A percentile compares a stretch with the other conserved stretches of the same genome.
Evolutionary conservation across 2,888 invertebrate species (phyloP).

Genomic region (Sarcophaga rosellei): DNA sequence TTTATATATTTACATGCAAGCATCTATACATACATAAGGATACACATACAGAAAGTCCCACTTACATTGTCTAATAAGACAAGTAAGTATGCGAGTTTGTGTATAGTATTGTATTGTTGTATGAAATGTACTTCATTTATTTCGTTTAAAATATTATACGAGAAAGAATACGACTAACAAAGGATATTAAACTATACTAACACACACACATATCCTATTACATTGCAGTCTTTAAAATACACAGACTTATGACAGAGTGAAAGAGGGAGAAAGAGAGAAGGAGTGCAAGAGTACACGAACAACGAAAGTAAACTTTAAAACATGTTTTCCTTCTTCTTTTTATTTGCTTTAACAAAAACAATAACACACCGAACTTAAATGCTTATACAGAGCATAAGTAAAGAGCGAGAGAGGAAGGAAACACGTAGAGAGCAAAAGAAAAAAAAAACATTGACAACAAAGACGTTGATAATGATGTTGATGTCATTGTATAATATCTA

Average conservation of each 20-base stretch:
- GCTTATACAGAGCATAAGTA: background rate
- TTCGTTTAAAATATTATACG: conserved; percentile 65
- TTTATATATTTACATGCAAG: background rate
- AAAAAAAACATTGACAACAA: conserved; percentile 61
- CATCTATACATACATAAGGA: background rate
- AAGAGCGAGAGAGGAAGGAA: background rate
- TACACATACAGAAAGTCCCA: background rate
- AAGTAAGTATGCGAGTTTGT: background rate
- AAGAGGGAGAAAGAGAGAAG: too few species aligned
- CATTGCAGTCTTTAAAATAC: background rate
- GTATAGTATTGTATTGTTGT: background rate
- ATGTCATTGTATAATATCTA: conserved; percentile 79
- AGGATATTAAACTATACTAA: conserved; percentile 58
- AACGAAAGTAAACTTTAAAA: conserved; percentile 57
- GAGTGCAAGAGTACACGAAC: conserved; percentile 40
- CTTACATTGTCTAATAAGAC: background rate
- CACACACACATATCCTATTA: background rate
- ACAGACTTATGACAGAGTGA: conserved; percentile 8
- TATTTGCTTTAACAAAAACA: conserved; percentile 28
- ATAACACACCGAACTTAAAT: background rate
- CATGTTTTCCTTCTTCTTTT: background rate
- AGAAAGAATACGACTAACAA: conserved; percentile 51
- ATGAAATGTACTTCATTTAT: conserved; percentile 68
- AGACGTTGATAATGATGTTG: conserved; percentile 76
- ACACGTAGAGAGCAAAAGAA: conserved; percentile 65